phyloP scores from a whole-genome alignment of 2,113 vertebrate species.

The Elachura formosa region DNA sequence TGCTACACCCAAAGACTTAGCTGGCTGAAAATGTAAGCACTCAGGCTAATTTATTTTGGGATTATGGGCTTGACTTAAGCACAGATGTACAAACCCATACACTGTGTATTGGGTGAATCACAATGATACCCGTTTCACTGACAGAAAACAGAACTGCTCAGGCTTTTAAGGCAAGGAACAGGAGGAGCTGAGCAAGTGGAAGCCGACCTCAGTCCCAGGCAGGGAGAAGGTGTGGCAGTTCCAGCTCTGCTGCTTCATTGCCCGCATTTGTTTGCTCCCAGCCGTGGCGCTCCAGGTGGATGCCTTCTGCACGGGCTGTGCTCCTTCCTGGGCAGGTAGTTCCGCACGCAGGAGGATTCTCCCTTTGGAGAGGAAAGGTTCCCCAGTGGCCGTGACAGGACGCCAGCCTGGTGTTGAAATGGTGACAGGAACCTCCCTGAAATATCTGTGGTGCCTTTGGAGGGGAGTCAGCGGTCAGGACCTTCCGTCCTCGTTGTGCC shows the following conservation, averaged over 20 bases:
- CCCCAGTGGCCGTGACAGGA: not conserved
- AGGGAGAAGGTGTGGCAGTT: accelerated
- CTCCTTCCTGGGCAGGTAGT: not conserved
- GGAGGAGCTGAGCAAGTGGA: not conserved
- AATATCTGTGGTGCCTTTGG: not conserved
- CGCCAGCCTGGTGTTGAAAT: not conserved
- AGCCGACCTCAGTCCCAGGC: not conserved
- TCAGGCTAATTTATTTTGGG: not conserved
- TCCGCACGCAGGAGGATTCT: accelerated
- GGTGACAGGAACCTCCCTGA: not conserved
- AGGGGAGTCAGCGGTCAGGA: not conserved
- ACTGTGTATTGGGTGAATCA: not conserved
- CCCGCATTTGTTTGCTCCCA: not conserved
- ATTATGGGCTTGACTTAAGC: not conserved
- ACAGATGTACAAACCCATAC: not conserved
- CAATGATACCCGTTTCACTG: not conserved
- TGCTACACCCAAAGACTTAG: not conserved
- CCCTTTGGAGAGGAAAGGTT: not conserved
- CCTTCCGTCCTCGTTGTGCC: not conserved
- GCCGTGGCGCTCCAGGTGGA: not conserved
- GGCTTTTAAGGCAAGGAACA: not conserved
- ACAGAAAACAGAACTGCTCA: not conserved
- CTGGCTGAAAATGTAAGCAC: not conserved
- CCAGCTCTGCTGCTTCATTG: not conserved
- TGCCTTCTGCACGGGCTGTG: accelerated